Evolutionary conservation across 2,113 vertebrate species (phyloP).

Genomic region (Chitala chitala): DNA sequence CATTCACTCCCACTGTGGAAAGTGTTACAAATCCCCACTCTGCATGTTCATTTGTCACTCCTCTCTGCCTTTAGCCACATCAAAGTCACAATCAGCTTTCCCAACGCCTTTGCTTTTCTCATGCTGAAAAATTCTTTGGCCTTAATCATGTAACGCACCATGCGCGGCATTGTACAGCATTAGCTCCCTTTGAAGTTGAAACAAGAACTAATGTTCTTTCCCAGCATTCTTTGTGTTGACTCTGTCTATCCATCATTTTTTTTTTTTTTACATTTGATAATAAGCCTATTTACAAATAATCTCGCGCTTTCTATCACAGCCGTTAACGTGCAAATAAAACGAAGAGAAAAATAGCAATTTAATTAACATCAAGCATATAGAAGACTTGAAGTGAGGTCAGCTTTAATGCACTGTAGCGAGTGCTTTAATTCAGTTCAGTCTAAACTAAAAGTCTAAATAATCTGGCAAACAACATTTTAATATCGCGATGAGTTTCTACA

Average conservation of each 20-base stretch:
- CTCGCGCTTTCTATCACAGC: not conserved
- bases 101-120: not conserved
- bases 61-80: constrained; percentile 2
- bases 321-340: not conserved
- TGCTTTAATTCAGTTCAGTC: too few relatives aligned
- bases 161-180: not conserved
- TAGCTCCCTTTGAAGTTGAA: not conserved
- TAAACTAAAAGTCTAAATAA: too few relatives aligned
- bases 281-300: not conserved
- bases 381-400: too few relatives aligned
- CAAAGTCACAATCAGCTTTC: constrained; percentile 1
- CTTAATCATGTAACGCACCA: constrained; percentile 1
- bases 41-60: not conserved
- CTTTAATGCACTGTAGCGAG: too few relatives aligned
- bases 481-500: too few relatives aligned
- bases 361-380: not conserved
- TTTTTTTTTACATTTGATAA: not conserved
- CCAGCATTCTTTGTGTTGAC: not conserved
- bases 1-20: not conserved
- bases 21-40: not conserved
- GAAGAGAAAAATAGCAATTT: not conserved
- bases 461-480: too few relatives aligned
- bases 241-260: not conserved
- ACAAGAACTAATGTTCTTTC: not conserved
- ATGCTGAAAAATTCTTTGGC: not conserved